Evolutionary conservation across 2,797 vertebrate genomes (phyloP).

Genomic region (Melopsittacus undulatus): DNA sequence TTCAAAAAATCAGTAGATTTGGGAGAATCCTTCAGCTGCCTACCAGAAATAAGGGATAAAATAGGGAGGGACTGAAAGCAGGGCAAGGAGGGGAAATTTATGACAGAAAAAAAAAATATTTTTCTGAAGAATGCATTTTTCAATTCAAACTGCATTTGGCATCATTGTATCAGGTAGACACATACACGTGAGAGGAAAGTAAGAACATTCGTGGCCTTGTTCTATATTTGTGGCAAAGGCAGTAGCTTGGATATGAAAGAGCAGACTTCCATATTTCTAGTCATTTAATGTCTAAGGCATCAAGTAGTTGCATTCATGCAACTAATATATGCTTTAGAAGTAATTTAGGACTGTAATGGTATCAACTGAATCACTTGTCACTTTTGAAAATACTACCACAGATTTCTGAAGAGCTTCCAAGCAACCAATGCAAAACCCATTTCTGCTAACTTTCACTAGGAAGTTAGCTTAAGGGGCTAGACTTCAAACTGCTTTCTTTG

Average conservation of each 20-base stretch:
- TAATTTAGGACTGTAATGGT: not conserved
- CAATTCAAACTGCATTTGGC: not conserved
- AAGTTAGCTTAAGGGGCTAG: not conserved
- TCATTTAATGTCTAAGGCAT: not conserved
- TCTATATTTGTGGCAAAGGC: not conserved
- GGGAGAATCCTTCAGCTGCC: not conserved
- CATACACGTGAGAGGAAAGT: not conserved
- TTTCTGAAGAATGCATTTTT: not conserved
- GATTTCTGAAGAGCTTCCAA: not conserved
- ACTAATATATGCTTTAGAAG: not conserved
- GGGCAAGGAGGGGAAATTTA: not conserved
- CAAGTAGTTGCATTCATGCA: not conserved
- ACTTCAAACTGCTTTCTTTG: not conserved
- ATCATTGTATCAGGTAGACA: not conserved
- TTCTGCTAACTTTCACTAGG: not conserved
- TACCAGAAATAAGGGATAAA: not conserved
- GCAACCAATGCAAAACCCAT: not conserved
- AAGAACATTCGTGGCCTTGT: not conserved
- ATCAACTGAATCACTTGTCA: not conserved
- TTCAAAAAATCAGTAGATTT: not conserved
- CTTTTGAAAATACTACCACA: not conserved
- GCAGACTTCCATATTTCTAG: not conserved
- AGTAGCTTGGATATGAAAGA: not conserved
- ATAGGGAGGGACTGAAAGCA: not conserved
- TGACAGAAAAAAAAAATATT: not conserved